A percentile compares a stretch with the other conserved stretches of the same genome.
Conservation (phyloP, 2,797 vertebrate genomes). For the Catamblyrhynchus diadema region DNA sequence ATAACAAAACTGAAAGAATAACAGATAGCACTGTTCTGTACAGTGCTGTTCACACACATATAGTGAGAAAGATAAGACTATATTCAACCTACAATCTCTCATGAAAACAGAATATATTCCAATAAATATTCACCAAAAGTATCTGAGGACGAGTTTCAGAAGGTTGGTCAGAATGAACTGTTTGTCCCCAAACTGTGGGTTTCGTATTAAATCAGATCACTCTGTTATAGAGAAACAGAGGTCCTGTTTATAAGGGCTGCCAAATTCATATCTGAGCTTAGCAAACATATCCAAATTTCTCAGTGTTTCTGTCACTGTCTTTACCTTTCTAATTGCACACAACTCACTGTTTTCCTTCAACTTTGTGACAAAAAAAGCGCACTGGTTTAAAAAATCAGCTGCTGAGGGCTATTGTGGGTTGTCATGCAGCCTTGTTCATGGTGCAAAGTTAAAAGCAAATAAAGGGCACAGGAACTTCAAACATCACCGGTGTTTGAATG, state of each 20-base stretch:
- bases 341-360: slow-evolving; percentile 26
- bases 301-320: slow-evolving; percentile 21
- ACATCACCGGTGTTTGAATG: background rate
- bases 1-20: background rate
- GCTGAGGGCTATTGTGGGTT: background rate
- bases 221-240: background rate
- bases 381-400: background rate
- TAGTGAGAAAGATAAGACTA: background rate
- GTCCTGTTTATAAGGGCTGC: background rate
- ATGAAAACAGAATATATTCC: background rate
- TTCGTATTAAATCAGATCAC: background rate
- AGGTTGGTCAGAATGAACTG: background rate
- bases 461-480: background rate
- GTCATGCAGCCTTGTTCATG: background rate
- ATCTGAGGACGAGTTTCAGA: background rate
- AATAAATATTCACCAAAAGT: background rate
- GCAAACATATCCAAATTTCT: slow-evolving; percentile 1
- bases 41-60: background rate
- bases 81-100: background rate
- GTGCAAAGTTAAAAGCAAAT: background rate
- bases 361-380: background rate
- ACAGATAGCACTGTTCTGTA: background rate
- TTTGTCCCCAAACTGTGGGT: background rate
- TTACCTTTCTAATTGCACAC: background rate
- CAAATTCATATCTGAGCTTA: background rate